Percentiles rank a stretch among this genome's conserved stretches.
Conservation (phyloP, 2,797 vertebrate species). For the Hemibagrus guttatus region DNA sequence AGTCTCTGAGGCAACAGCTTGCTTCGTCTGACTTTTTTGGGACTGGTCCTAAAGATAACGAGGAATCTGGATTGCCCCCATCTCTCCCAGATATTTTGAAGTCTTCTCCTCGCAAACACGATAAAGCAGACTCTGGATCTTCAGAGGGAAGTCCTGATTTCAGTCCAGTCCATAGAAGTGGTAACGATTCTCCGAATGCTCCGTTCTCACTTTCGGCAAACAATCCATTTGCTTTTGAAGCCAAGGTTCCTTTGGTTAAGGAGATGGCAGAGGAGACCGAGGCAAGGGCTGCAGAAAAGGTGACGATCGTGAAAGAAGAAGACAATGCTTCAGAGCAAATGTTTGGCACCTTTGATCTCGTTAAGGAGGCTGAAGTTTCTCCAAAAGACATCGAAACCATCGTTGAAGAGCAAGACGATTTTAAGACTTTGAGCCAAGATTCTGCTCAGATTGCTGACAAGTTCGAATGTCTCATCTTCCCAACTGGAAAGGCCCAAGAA, state of each 20-base stretch:
- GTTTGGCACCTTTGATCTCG: constrained; percentile 88
- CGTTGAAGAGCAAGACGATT: constrained; percentile 62
- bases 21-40: constrained; percentile 64
- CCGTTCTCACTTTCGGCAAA: constrained; percentile 75
- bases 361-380: constrained; percentile 81
- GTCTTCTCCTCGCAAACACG: constrained; percentile 82
- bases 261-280: constrained; percentile 73
- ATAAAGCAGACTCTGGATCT: constrained; percentile 75
- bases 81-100: constrained; percentile 91
- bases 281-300: constrained; percentile 64
- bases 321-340: constrained; percentile 75
- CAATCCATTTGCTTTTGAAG: constrained; percentile 82
- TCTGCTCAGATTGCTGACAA: constrained; percentile 59
- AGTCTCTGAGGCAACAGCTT: constrained; percentile 72
- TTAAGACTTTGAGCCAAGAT: constrained; percentile 65
- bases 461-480: constrained; percentile 70
- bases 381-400: constrained; percentile 44
- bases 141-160: constrained; percentile 76
- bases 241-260: constrained; percentile 78
- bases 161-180: constrained; percentile 71
- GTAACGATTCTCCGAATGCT: constrained; percentile 76
- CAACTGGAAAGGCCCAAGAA: constrained; percentile 64
- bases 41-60: constrained; percentile 75
- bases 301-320: constrained; percentile 65
- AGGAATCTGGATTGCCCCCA: constrained; percentile 70